phyloP scores from a whole-genome alignment of 2,888 invertebrate species.

The Morpho achilles region DNA sequence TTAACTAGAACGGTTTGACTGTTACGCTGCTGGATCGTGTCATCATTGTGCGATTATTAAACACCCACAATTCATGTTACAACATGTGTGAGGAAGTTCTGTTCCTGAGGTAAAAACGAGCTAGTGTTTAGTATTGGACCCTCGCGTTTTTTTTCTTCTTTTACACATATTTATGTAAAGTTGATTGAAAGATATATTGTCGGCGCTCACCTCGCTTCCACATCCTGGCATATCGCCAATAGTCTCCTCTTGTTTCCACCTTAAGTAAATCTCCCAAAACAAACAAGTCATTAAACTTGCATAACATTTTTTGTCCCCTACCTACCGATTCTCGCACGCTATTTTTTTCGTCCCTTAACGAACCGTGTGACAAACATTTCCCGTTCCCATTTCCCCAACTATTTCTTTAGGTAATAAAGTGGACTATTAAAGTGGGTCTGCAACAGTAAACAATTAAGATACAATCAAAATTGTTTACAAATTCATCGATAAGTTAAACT shows the following conservation, averaged over 20 bases:
- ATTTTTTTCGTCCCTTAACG: constrained; percentile 27
- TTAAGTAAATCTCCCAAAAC: constrained; percentile 54
- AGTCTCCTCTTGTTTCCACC: constrained; percentile 40
- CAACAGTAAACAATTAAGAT: constrained; percentile 24
- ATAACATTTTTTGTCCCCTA: constrained; percentile 24
- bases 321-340: constrained; percentile 18
- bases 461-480: not conserved
- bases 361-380: constrained; percentile 30
- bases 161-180: constrained; percentile 10
- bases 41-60: too few species aligned
- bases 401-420: constrained; percentile 27
- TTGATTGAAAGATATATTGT: constrained; percentile 23
- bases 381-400: constrained; percentile 25
- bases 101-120: too few species aligned
- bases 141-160: too few species aligned
- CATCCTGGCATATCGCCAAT: constrained; percentile 51
- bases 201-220: constrained; percentile 12
- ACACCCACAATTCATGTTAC: too few species aligned
- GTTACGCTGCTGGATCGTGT: too few species aligned
- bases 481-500: not conserved
- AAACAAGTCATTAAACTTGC: constrained; percentile 42
- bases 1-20: too few species aligned
- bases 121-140: too few species aligned
- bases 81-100: too few species aligned
- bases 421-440: constrained; percentile 23